phyloP scores from a whole-genome alignment of 2,113 vertebrate species.

The Isichthys henryi region DNA sequence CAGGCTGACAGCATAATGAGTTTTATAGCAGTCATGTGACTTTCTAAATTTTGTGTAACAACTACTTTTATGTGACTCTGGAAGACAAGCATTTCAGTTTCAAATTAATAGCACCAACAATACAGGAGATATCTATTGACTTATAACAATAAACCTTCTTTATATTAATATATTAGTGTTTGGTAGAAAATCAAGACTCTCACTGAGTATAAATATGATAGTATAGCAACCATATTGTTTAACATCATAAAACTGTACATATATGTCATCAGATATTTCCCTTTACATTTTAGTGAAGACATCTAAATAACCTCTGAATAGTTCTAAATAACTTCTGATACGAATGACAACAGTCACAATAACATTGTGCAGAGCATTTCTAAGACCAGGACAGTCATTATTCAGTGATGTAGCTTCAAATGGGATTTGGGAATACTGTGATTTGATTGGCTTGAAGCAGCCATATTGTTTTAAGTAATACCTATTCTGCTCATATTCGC shows the following conservation, averaged over 20 bases:
- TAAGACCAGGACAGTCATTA: background rate
- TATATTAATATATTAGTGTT: background rate
- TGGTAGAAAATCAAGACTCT: background rate
- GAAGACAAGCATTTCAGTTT: background rate
- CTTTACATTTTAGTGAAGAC: background rate
- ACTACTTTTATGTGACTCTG: background rate
- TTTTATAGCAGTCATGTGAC: background rate
- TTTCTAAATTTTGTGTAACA: background rate
- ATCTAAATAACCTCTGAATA: background rate
- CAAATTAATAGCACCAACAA: background rate
- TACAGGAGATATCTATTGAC: background rate
- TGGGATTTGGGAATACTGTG: background rate
- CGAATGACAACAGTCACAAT: background rate
- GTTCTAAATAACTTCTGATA: background rate
- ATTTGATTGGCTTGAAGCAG: background rate
- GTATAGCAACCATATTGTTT: too few relatives aligned
- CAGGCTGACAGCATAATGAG: background rate
- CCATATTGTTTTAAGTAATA: background rate
- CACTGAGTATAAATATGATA: background rate
- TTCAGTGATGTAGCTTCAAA: background rate
- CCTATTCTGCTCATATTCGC: background rate
- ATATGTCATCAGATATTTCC: background rate
- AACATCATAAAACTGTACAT: background rate
- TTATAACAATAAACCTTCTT: background rate
- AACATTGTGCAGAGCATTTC: background rate